Base-by-base conservation (phyloP, 2,888 invertebrate species). In the Acleris laterana region DNA sequence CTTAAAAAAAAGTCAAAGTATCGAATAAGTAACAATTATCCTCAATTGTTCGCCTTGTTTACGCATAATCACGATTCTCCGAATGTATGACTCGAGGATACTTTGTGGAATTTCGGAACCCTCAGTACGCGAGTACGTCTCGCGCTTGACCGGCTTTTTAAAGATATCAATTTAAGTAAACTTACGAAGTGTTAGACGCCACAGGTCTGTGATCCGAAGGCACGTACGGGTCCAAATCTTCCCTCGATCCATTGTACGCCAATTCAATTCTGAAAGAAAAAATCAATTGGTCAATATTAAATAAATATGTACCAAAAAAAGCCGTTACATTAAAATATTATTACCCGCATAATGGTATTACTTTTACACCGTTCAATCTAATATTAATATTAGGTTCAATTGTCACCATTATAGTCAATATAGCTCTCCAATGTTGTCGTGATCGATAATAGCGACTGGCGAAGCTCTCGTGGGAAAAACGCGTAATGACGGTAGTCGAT, bases 181-280 rank as follows among this genome's bases (percentile, higher is more conserved):
- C 56, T 57, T 25, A 92, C 92, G 92, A 93, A 28, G 92, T 93
- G 46, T 89, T 90, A 0, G 90, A 87, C 13, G 82, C 89, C 49
- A 80, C n/a, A 0, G 92, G 87, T 68, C 93, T 81, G 70, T 93
- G 89, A 16, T 89, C 83, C 0, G 91, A 81, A 0, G 93, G 93
- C 2, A 89, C 80, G 69, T 93, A 93, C 0, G 92, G 91, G 2
- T 92, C 91, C 76, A 93, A 74, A 57, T 92, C 91, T 77, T 93
- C 92, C 75, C 91, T 80, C 0, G 92, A 92, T 5, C 92, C 93
- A 86, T 90, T 90, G 79, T 88, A 88, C 0, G 92, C 89, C 52
- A 93, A 76, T 70, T 93, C 92, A 62, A 91, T 87, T 75, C 92
- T 93, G 85, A 53, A 82, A 87, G 28, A 50, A 22, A 53, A 25